Percentiles rank a stretch among this genome's conserved stretches.
Conservation (phyloP, 1,140 invertebrate species). For the Drosophila ironensis region DNA sequence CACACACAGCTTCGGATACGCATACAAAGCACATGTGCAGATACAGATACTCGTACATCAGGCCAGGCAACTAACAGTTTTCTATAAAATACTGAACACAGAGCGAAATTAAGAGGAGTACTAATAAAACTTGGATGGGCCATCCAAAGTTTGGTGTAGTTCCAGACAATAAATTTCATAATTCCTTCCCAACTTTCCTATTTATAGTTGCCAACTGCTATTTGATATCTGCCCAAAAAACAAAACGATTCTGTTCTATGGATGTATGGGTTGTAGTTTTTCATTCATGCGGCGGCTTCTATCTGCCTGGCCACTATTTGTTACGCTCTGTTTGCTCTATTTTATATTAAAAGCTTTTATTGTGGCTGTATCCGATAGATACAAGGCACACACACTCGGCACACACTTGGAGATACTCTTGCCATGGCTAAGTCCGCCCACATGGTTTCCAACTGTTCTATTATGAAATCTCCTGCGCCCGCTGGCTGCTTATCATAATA, state of each 20-base stretch:
- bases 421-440: constrained; percentile 23
- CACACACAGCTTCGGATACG: constrained; percentile 15
- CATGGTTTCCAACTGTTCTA: constrained; percentile 48
- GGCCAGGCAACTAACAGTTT: constrained; percentile 44
- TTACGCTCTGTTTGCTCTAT: constrained; percentile 70
- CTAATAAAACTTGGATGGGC: background rate
- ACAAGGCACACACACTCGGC: background rate
- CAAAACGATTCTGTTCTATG: background rate
- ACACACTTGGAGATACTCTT: background rate
- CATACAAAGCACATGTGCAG: background rate
- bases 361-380: constrained; percentile 21
- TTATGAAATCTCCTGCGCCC: constrained; percentile 31
- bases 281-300: constrained; percentile 52
- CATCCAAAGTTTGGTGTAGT: too few species aligned
- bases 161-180: background rate
- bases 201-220: too few species aligned
- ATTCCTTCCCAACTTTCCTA: background rate
- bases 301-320: constrained; percentile 34
- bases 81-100: constrained; percentile 43
- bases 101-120: too few species aligned
- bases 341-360: constrained; percentile 56
- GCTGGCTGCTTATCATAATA: constrained; percentile 41
- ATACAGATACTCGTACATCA: background rate
- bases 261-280: constrained; percentile 27
- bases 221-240: too few species aligned